Evolutionary conservation across 2,888 invertebrate species (phyloP).

Genomic region (Morpho helenor): DNA sequence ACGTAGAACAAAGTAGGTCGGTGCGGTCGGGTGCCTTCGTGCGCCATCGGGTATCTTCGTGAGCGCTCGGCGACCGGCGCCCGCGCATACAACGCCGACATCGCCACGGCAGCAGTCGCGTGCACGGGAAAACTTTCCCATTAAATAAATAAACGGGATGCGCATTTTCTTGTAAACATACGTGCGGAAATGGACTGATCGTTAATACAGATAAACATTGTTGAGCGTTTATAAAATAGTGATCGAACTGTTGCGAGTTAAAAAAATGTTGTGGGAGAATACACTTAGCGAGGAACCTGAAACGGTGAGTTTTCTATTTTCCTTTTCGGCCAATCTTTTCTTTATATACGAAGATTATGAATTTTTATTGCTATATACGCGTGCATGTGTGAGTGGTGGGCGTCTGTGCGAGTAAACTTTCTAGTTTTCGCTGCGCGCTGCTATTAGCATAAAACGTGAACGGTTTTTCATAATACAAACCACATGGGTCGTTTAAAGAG

Average conservation of each 20-base stretch:
- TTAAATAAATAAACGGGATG: constrained; percentile 54
- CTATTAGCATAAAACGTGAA: constrained; percentile 78
- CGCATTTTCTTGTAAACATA: constrained; percentile 41
- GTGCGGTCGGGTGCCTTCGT: constrained; percentile 57
- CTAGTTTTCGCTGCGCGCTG: constrained; percentile 74
- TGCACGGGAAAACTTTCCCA: constrained; percentile 37
- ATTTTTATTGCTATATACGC: constrained; percentile 20
- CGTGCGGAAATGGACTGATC: constrained; percentile 51
- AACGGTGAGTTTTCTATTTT: constrained; percentile 53
- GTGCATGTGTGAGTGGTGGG: constrained; percentile 36
- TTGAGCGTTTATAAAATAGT: constrained; percentile 38
- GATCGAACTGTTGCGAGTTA: constrained; percentile 47
- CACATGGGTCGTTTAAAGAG: constrained; percentile 62
- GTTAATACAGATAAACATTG: constrained; percentile 32
- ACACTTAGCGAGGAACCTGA: constrained; percentile 67
- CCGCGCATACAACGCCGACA: constrained; percentile 62
- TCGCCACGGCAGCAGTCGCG: constrained; percentile 59
- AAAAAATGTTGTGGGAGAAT: constrained; percentile 71
- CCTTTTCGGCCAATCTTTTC: background rate
- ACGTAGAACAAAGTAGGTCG: constrained; percentile 72
- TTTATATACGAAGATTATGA: constrained; percentile 1
- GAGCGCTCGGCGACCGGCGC: constrained; percentile 39
- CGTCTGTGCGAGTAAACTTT: constrained; percentile 68
- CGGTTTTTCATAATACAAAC: constrained; percentile 75
- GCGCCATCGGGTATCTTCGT: constrained; percentile 52